Conservation (phyloP, 2,888 invertebrate genomes). For the Eubasilissa splendida region DNA sequence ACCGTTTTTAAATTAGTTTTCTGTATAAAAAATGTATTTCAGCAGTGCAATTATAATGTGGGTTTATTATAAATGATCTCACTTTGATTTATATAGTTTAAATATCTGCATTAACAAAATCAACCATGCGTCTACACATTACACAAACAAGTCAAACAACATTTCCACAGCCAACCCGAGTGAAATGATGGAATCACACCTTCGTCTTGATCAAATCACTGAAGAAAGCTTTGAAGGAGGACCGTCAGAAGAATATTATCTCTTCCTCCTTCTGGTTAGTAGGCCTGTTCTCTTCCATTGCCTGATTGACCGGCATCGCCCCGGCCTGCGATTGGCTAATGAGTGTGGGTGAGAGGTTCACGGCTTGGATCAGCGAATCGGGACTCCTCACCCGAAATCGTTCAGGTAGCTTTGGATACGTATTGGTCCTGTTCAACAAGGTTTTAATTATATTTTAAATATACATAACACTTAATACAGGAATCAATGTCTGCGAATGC, state of each 20-base stretch:
- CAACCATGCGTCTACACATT: conserved; percentile 13
- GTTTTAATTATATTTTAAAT: neutral
- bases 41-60: too few species aligned
- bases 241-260: conserved; percentile 80
- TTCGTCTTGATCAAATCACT: conserved; percentile 63
- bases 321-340: conserved; percentile 41
- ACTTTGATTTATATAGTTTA: too few species aligned
- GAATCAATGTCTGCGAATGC: too few species aligned
- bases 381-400: conserved; percentile 78
- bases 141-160: neutral
- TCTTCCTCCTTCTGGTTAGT: conserved; percentile 70
- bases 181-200: conserved; percentile 52
- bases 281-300: conserved; percentile 25
- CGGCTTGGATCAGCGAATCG: conserved; percentile 61
- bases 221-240: conserved; percentile 64
- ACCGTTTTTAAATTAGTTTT: too few species aligned
- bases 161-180: neutral
- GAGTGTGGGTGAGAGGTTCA: conserved; percentile 58
- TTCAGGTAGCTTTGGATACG: conserved; percentile 81
- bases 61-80: too few species aligned
- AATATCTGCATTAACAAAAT: neutral
- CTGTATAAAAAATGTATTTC: too few species aligned
- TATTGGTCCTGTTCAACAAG: conserved; percentile 73
- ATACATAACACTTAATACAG: neutral
- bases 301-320: conserved; percentile 34